Base-by-base conservation (phyloP, 2,113 vertebrate species). In the Nothobranchius furzeri region DNA sequence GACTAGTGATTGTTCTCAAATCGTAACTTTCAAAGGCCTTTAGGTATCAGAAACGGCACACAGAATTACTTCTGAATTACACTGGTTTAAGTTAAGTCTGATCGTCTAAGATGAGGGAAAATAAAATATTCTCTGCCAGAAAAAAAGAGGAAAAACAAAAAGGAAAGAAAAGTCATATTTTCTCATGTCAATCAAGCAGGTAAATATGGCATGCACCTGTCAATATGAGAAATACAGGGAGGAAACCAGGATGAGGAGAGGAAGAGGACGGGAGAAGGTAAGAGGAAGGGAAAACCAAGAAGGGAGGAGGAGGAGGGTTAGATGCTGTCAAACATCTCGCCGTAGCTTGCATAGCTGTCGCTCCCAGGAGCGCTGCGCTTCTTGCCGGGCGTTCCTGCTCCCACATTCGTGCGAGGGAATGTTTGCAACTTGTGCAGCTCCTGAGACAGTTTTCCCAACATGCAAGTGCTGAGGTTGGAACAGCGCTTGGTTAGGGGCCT, bases 381-480 rank as follows among this genome's bases (percentile, higher is more conserved):
- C 96, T 94, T 96, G 88, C 93, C 94, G 81, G 95, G 95, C 64
- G 94, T 96, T 84, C 95, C 94, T 61, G 94, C 90, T 81, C 96
- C 93, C 73, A 96, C 95, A 85, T 96, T 93, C 69, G 94, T 95
- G 87, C 94, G 94, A 86, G 94, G 94, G 89, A 94, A 96, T 49
- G 90, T 93, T 87, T 96, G 94, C 92, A 96, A 89, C 90, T 95
- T 96, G 93, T 95, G 96, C 89, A 96, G 89, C 75, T 96, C 93
- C 92, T 96, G 94, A 73, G 92, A 95, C 85, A 95, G 92, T 90
- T 95, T 94, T 60, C 94, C 93, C 93, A 96, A 82, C 81, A 96
- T 91, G 77, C 94, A 96, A 92, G 95, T 96, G 91, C 95, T 97
- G 92, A 96, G 95, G 91, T 93, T 95, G 93, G 94, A 94, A 92